Base-by-base conservation (phyloP, 1,140 invertebrate species). In the Drosophila malerkotliana region DNA sequence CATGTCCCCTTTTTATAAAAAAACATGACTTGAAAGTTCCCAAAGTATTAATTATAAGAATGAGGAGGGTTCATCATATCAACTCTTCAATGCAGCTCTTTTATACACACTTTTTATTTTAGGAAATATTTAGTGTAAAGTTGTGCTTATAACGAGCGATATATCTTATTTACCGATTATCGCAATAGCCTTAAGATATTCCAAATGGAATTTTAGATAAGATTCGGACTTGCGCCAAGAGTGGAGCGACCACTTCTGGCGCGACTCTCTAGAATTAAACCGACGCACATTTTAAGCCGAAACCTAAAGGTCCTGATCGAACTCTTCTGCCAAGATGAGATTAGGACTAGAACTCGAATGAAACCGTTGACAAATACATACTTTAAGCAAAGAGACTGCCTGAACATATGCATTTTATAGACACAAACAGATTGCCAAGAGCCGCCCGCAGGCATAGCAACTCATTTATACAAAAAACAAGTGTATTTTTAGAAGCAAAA, bases 281-380 rank as follows among this genome's bases (percentile, higher is more conserved):
- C 48, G 39, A 78, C 79, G 59, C 61, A 63, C 47, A 75, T 68
- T 79, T 63, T 21, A 61, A 53, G 39, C 54, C 39, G 57, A 64
- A 72, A 61, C 51, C 48, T 28, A 21, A 60, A 45, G 48, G 39
- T 56, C 51, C 39, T 57, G 63, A 59, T 18, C 7, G 7, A 44
- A 44, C 41, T 44, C 44, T 58, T 73, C 75, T 32, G 52, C 39
- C 28, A 21, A 26, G 44, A 32, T 37, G 39, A 47, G 21, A 28
- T 51, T 55, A 47, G 6, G 4, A 77, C 61, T 48, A 52, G 48
- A 88, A 88, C 79, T 88, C 83, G 76, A 79, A 88, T 77, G 79
- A 52, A 88, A 83, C 79, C 72, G 75, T 81, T 79, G 83, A 87
- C 83, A 87, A 87, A 87, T 87, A 87, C 79, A 75, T 78, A 69